Evolutionary conservation across 2,888 invertebrate species (phyloP).

Genomic region (Mechanitis messenoides): DNA sequence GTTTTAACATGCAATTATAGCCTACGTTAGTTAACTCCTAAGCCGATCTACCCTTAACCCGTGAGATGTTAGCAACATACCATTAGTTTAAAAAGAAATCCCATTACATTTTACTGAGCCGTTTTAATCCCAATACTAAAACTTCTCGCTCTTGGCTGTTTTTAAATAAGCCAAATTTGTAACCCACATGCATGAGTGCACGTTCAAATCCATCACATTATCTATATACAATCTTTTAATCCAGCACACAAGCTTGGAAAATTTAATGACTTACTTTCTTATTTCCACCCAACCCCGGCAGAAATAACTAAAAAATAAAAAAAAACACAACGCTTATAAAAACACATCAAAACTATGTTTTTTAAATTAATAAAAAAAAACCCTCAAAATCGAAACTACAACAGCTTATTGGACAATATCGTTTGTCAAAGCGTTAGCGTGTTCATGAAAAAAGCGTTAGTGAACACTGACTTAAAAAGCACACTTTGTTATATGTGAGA

Average conservation of each 20-base stretch:
- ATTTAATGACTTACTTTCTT: conserved; percentile 65
- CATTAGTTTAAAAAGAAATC: conserved; percentile 22
- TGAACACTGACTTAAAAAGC: not conserved
- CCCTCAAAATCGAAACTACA: conserved; percentile 9
- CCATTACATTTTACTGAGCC: conserved; percentile 2
- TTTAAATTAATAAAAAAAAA: conserved; percentile 4
- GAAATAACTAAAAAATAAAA: conserved; percentile 71
- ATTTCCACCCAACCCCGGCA: conserved; percentile 63
- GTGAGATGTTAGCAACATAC: conserved; percentile 11
- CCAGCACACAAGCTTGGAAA: conserved; percentile 57
- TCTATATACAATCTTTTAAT: conserved; percentile 28
- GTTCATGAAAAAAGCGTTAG: not conserved
- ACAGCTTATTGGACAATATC: not conserved
- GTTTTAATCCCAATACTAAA: not conserved
- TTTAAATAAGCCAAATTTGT: not conserved
- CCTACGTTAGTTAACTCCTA: not conserved
- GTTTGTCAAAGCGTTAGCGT: not conserved
- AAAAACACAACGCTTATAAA: conserved; percentile 38
- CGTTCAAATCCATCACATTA: conserved; percentile 25
- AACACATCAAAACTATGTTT: conserved; percentile 12
- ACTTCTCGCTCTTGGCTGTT: not conserved
- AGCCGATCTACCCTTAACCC: not conserved
- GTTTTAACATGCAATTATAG: conserved; percentile 14
- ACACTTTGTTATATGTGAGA: not conserved
- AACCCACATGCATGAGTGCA: conserved; percentile 11